Conservation (phyloP, 2,797 vertebrate genomes). For the Hypotaenidia philippensis region DNA sequence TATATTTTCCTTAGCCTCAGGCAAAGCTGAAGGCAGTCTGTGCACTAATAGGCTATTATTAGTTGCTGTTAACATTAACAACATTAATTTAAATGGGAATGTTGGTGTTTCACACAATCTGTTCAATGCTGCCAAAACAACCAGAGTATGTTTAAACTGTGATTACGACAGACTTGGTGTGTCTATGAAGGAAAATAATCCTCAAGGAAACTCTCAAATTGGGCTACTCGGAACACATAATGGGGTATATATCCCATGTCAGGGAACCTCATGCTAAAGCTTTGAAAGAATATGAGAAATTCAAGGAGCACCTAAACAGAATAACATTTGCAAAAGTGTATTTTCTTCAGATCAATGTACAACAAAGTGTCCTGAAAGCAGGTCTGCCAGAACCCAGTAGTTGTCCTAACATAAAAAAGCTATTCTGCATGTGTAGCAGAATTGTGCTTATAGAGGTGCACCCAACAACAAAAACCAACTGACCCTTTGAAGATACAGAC, state of each 20-base stretch:
- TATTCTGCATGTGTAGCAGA: background rate
- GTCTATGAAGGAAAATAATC: constrained; percentile 7
- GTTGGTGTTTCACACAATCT: constrained; percentile 27
- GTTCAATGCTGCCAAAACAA: constrained; percentile 43
- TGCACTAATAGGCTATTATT: constrained; percentile 51
- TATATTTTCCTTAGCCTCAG: constrained; percentile 52
- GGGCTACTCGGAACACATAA: background rate
- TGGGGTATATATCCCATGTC: background rate
- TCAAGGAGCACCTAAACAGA: background rate
- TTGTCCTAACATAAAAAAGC: background rate
- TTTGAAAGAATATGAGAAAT: background rate
- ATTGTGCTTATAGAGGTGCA: background rate
- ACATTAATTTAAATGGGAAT: constrained; percentile 24
- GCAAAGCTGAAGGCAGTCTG: constrained; percentile 50
- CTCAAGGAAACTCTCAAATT: background rate
- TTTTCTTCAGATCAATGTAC: background rate
- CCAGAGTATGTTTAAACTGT: background rate
- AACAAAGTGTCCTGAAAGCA: background rate
- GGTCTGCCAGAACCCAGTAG: background rate
- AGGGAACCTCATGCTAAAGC: background rate
- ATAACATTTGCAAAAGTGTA: background rate
- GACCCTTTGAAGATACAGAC: background rate
- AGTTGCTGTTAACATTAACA: constrained; percentile 46
- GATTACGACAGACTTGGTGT: background rate
- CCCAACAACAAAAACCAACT: background rate